Evolutionary conservation across 1,140 invertebrate genomes (phyloP).

Genomic region (Ephestia elutella): DNA sequence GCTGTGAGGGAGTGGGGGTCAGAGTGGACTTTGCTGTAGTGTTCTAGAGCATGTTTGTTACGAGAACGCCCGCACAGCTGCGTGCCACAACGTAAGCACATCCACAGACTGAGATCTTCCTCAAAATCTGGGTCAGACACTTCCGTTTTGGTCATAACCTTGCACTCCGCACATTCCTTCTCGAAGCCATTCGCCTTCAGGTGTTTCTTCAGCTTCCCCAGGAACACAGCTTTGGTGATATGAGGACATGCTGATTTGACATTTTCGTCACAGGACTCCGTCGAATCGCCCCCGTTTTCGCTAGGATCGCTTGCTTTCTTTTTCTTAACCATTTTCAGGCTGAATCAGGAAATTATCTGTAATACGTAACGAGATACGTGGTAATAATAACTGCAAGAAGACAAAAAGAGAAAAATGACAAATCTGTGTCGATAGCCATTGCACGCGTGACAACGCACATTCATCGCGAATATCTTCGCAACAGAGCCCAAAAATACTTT

Average conservation of each 20-base stretch:
- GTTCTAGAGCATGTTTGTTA: conserved; percentile 84
- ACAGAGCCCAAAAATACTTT: conserved; percentile 20
- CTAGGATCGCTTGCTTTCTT: conserved; percentile 78
- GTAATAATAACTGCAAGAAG: conserved; percentile 65
- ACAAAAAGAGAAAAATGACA: conserved; percentile 70
- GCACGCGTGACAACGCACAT: conserved; percentile 71
- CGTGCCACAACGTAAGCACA: conserved; percentile 83
- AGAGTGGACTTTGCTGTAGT: conserved; percentile 84
- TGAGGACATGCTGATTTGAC: conserved; percentile 78
- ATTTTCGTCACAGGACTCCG: conserved; percentile 78
- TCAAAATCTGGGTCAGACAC: conserved; percentile 74
- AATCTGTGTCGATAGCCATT: conserved; percentile 70
- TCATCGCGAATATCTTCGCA: conserved; percentile 31
- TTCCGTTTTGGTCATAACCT: conserved; percentile 53
- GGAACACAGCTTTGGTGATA: conserved; percentile 80
- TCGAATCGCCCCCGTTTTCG: conserved; percentile 75
- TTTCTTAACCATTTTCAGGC: conserved; percentile 75
- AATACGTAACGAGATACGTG: conserved; percentile 68
- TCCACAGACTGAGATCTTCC: conserved; percentile 78
- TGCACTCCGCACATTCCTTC: conserved; percentile 79
- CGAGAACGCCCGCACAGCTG: conserved; percentile 83
- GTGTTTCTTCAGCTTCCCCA: conserved; percentile 77
- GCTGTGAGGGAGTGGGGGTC: conserved; percentile 84
- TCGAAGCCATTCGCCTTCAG: conserved; percentile 75
- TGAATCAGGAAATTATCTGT: conserved; percentile 52